A percentile compares a stretch with the other conserved stretches of the same genome.
phyloP scores from a whole-genome alignment of 1,140 invertebrate species.

The Protaetia brevitarsis region DNA sequence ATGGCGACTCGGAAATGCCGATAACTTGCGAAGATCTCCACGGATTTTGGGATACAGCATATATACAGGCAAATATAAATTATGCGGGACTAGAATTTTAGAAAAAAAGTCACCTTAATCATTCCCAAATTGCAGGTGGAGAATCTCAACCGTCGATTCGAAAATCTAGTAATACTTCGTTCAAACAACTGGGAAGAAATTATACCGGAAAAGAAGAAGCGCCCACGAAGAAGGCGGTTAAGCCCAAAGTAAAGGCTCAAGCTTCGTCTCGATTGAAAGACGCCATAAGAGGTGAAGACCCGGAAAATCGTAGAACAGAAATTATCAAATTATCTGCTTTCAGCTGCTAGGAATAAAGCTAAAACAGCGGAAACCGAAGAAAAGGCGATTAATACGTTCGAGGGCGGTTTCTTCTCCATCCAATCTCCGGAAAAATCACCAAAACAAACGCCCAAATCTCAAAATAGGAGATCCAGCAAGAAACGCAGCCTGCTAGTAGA shows the following conservation, averaged over 20 bases:
- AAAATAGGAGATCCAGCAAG: neutral
- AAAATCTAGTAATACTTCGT: conserved; percentile 51
- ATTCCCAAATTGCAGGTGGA: conserved; percentile 33
- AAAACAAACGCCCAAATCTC: neutral
- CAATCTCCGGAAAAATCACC: conserved; percentile 1
- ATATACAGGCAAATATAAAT: conserved; percentile 55
- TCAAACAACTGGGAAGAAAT: conserved; percentile 55
- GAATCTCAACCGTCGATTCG: conserved; percentile 56
- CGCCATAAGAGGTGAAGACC: neutral
- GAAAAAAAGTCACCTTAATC: neutral
- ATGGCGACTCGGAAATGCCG: conserved; percentile 52
- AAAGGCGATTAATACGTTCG: neutral
- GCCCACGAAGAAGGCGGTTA: neutral
- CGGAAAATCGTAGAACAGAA: neutral
- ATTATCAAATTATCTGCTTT: neutral
- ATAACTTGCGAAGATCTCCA: conserved; percentile 65
- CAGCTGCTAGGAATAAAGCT: conserved; percentile 14
- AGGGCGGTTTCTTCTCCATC: neutral
- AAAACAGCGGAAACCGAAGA: neutral
- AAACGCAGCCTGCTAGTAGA: neutral
- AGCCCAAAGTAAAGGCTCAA: neutral
- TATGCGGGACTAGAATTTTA: neutral
- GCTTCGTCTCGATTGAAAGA: neutral
- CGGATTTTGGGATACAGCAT: conserved; percentile 76
- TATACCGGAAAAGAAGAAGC: conserved; percentile 25